Base-by-base conservation (phyloP, 64 coral and sea anemone species). In the Hydrozoanthus tunicans region DNA sequence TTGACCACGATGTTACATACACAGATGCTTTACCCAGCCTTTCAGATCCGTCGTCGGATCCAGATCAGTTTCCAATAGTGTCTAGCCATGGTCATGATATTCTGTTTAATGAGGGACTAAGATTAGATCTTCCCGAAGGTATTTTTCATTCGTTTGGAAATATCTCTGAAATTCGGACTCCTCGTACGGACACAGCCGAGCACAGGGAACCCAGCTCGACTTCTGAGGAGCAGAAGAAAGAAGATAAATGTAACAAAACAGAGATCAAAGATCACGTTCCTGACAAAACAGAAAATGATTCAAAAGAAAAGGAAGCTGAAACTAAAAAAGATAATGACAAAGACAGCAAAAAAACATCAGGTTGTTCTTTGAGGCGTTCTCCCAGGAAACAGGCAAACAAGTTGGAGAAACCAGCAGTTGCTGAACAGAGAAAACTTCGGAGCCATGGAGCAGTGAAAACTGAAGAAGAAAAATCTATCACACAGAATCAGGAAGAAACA, bases 1-100 rank as follows among this genome's bases (percentile, higher is more conserved):
- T 73, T 73, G 90, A 94, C 61, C 93, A 90, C 24, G 93, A 94
- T 75, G 88, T 94, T 17, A 89, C 82, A 59, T 91, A 90, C 27
- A 79, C 89, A 59, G 93, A 74, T 6, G 93, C 70, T 65, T 83
- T 94, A 15, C 59, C 89, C 4, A 90, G 64, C 51, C 77, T 77
- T 65, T 77, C 89, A 2, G 89, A 90, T 58, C 73, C 73, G 15
- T 58, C 75, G 5, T 77, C 73, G 0, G 77, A 79, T 59, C 73
- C 73, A n/a, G 89, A 77, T 79, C 89, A 90, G 0, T 77, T 56
- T 54, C 89, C 89, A 69, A 90, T 90, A 79, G 89, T 79, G 8
- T 79, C 73, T 5, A 90, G 73, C 43, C 73, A 90, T 64, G 89
- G 77, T 4, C 73, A 90, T 55, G 73, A 79, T 26, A 80, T 90